These are phyloP conservation scores for Coturnix japonica DNA, from an alignment of 2,113 vertebrate species.

Conservation along the genomic window DNA sequence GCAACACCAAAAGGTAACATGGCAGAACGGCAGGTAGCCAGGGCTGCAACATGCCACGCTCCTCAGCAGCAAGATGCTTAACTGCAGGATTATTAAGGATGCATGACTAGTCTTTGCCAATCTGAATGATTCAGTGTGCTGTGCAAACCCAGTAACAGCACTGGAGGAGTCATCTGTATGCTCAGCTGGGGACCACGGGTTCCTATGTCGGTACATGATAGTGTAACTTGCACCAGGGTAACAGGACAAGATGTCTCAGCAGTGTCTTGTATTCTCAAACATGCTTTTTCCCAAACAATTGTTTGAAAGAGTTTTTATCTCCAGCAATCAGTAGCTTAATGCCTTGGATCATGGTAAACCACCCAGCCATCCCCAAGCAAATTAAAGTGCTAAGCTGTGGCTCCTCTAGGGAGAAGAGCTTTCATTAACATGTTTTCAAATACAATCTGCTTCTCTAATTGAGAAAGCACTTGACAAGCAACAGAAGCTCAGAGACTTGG, in stretches of 20 bases:
- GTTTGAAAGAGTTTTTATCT: not conserved
- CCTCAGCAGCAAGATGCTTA: not conserved
- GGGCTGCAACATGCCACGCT: rapidly evolving
- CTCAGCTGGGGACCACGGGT: rapidly evolving
- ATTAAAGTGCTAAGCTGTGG: not conserved
- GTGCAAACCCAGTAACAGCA: not conserved
- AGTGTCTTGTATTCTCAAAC: not conserved
- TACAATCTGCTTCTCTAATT: not conserved
- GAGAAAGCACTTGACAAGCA: not conserved
- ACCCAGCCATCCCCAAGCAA: constrained; percentile 14
- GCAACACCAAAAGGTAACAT: constrained; percentile 55
- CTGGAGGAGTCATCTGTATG: not conserved
- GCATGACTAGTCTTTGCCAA: not conserved
- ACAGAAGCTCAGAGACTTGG: not conserved
- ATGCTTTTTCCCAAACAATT: not conserved
- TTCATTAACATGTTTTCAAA: constrained; percentile 37
- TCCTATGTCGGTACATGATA: rapidly evolving
- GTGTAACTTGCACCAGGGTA: rapidly evolving
- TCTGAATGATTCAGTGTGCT: not conserved
- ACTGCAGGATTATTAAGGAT: not conserved
- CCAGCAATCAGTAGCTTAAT: constrained; percentile 6
- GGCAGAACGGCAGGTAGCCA: not conserved
- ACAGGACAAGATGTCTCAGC: not conserved
- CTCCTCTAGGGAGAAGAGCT: constrained; percentile 5
- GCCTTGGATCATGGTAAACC: not conserved